Percentiles rank a stretch among this genome's conserved stretches.
These are phyloP conservation scores for Eumaeus atala DNA, from an alignment of 1,140 invertebrate genomes.

Conservation along the genomic window DNA sequence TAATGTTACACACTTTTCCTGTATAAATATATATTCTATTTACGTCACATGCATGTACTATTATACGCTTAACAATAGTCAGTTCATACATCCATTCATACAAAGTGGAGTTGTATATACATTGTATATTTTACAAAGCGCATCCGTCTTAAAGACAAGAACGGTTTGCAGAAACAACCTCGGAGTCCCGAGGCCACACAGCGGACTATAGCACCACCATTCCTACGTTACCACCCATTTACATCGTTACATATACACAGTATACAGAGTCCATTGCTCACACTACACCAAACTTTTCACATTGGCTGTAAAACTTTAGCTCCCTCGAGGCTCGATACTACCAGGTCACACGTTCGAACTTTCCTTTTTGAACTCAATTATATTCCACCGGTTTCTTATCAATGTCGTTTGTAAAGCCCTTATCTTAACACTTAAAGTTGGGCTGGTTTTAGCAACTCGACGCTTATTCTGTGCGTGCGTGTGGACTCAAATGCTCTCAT, in stretches of 20 bases:
- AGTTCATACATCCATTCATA: constrained; percentile 14
- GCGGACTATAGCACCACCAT: constrained; percentile 58
- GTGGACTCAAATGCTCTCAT: no score
- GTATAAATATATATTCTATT: constrained; percentile 43
- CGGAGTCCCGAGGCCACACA: constrained; percentile 2
- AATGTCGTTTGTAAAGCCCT: no score
- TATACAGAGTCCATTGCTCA: no score
- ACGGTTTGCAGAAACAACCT: constrained; percentile 6
- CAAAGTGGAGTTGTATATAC: constrained; percentile 11
- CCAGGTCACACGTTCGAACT: no score
- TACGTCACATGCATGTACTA: constrained; percentile 29
- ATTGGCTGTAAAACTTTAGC: no score
- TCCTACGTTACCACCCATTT: constrained; percentile 42
- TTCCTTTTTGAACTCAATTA: no score
- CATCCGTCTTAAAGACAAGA: constrained; percentile 9
- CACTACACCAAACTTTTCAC: no score
- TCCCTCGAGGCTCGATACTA: background rate
- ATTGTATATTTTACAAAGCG: constrained; percentile 1
- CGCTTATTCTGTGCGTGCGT: no score
- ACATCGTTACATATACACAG: constrained; percentile 13
- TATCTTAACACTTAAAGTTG: no score
- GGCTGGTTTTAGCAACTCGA: no score
- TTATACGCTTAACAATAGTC: constrained; percentile 12
- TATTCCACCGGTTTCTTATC: no score
- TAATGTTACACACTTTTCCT: constrained; percentile 34